Base-by-base conservation (phyloP, 2,888 invertebrate species). In the Drosophila austrosaltans region DNA sequence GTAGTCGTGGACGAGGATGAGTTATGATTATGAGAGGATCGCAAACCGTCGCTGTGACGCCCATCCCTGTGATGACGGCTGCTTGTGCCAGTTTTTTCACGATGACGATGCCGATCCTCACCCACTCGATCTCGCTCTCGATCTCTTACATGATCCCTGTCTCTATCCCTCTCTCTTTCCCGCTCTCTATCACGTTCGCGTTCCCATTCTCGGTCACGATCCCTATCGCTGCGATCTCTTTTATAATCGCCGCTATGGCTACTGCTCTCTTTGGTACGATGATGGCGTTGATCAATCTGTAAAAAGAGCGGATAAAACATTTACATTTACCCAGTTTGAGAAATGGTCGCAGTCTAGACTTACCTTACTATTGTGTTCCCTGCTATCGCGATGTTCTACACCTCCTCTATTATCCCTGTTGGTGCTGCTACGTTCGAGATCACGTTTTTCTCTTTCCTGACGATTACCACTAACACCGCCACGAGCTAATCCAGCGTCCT, bases 221-320 rank as follows among this genome's bases (percentile, higher is more conserved):
- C 87, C 7, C 70, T 59, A 16, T 82, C 87, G 36, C 76, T 73
- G 25, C 48, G 48, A 32, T 81, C 70, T 1, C 74, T 72, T 16
- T 72, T 74, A n/a, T 67, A 54, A 54, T 72, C 69, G 25, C 72
- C 48, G 22, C 57, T 53, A 53, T 59, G 59, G 22, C 22, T 39
- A 30, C 40, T 81, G 40, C 71, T 82, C 56, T 84, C 83, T 78
- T 87, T 84, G 78, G 78, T 76, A 62, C 80, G 87, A 66, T 87
- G 73, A 70, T 82, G 75, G 40, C 85, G 89, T 53, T 87, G 85
- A 12, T 85, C 83, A 65, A 69, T 67, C 85, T 89, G 67, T 1
- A 74, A 70, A 28, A 3, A 16, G 5, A 6, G 7, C 2, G 7
- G 48, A 1, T 28, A 16, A 6, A 30, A 53, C 3, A 22, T 25